A percentile compares a stretch with the other conserved stretches of the same genome.
phyloP scores from a whole-genome alignment of 1,140 invertebrate genomes.

The Condylostylus longicornis region DNA sequence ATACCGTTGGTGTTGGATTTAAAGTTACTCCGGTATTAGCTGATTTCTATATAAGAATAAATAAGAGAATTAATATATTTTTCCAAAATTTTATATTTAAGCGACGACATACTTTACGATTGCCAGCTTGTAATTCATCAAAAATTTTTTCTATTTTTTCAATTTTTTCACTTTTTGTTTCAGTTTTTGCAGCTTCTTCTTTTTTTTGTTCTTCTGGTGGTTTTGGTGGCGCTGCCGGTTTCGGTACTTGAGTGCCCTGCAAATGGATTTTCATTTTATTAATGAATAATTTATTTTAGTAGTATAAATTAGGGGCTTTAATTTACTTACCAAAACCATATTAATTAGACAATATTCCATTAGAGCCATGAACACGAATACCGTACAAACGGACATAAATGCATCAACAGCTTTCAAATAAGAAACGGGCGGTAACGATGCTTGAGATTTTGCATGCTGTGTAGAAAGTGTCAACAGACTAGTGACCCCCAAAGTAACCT shows the following conservation, averaged over 20 bases:
- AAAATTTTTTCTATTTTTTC: slow-evolving; percentile 30
- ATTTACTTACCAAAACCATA: slow-evolving; percentile 49
- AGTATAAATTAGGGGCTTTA: slow-evolving; percentile 29
- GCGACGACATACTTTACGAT: too few relatives aligned
- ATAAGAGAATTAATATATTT: too few relatives aligned
- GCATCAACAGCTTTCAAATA: slow-evolving; percentile 81
- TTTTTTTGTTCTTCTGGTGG: slow-evolving; percentile 10
- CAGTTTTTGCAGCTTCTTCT: background rate
- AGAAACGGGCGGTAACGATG: slow-evolving; percentile 73
- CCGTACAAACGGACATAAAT: slow-evolving; percentile 81
- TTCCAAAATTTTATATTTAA: too few relatives aligned
- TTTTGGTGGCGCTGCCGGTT: slow-evolving; percentile 12
- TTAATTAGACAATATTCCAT: slow-evolving; percentile 90
- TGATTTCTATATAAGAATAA: too few relatives aligned
- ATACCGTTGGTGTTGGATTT: too few relatives aligned
- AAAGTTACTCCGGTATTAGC: too few relatives aligned
- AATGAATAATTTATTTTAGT: too few relatives aligned
- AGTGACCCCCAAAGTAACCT: slow-evolving; percentile 80
- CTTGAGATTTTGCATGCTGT: slow-evolving; percentile 81
- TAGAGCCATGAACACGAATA: slow-evolving; percentile 83
- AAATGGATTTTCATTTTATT: too few relatives aligned
- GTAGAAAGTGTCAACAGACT: slow-evolving; percentile 79
- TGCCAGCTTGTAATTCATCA: too few relatives aligned
- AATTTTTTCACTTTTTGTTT: slow-evolving; percentile 23
- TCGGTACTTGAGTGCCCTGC: slow-evolving; percentile 17